These are phyloP conservation scores for Archilochus colubris DNA, from an alignment of 2,113 vertebrate genomes.

Conservation along the genomic window DNA sequence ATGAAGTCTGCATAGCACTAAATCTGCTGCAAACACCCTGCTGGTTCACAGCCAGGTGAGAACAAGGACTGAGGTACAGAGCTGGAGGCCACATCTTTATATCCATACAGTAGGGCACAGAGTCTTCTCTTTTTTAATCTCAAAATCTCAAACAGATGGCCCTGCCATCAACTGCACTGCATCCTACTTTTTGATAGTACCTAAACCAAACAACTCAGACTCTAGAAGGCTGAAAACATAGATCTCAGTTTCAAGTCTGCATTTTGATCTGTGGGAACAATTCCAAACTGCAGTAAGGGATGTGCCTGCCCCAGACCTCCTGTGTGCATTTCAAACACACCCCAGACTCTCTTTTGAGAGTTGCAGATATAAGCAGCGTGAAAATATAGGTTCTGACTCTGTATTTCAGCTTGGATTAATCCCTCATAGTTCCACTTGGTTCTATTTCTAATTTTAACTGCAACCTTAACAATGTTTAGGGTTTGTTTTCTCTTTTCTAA, in stretches of 20 bases:
- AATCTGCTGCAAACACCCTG: constrained; percentile 22
- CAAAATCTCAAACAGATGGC: not conserved
- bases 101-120: not conserved
- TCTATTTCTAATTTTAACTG: constrained; percentile 50
- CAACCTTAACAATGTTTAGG: not conserved
- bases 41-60: constrained; percentile 51
- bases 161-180: not conserved
- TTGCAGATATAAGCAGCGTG: not conserved
- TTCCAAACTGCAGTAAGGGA: not conserved
- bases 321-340: not conserved
- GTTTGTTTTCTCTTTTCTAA: not conserved
- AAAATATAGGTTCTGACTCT: not conserved
- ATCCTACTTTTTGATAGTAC: not conserved
- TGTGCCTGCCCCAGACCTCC: not conserved
- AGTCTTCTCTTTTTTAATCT: not conserved
- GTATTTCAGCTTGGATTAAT: constrained; percentile 5
- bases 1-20: constrained; percentile 5
- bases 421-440: not conserved
- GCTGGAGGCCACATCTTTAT: not conserved
- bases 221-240: not conserved
- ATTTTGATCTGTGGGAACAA: not conserved
- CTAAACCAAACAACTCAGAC: not conserved
- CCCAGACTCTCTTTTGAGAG: not conserved
- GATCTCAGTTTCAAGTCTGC: not conserved
- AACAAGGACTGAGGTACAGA: not conserved